A percentile compares a stretch with the other conserved stretches of the same genome.
These are phyloP conservation scores for Ramphastos sulfuratus DNA, from an alignment of 2,113 vertebrate species.

Conservation along the genomic window DNA sequence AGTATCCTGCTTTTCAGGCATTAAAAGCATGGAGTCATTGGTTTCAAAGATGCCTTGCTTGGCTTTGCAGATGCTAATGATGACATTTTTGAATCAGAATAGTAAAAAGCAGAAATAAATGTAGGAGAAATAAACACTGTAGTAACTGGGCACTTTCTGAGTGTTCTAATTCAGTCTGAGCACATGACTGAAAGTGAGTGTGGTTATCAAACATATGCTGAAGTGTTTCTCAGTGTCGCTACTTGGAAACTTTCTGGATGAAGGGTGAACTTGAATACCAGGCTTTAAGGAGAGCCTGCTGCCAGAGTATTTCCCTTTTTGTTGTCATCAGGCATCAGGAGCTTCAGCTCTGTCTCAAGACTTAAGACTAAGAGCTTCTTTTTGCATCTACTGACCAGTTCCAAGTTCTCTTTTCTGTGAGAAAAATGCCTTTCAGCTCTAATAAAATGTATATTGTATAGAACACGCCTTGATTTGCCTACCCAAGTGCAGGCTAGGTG, in stretches of 20 bases:
- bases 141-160: not conserved
- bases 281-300: not conserved
- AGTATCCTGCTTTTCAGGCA: not conserved
- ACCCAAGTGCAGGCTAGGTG: not conserved
- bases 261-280: not conserved
- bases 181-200: not conserved
- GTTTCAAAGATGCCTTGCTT: conserved; percentile 9
- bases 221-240: not conserved
- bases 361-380: not conserved
- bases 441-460: not conserved
- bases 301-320: not conserved
- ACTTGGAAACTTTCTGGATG: not conserved
- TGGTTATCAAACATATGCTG: not conserved
- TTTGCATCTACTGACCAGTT: not conserved
- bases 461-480: not conserved
- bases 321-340: not conserved
- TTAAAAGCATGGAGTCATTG: not conserved
- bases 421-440: not conserved
- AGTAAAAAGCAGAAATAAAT: not conserved
- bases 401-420: not conserved
- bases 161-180: not conserved
- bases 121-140: not conserved
- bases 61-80: not conserved
- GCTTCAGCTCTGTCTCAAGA: not conserved
- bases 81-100: not conserved